Percentiles rank a stretch among this genome's conserved stretches.
Evolutionary conservation across 2,113 vertebrate species (phyloP).

Genomic region (Myocastor coypus): DNA sequence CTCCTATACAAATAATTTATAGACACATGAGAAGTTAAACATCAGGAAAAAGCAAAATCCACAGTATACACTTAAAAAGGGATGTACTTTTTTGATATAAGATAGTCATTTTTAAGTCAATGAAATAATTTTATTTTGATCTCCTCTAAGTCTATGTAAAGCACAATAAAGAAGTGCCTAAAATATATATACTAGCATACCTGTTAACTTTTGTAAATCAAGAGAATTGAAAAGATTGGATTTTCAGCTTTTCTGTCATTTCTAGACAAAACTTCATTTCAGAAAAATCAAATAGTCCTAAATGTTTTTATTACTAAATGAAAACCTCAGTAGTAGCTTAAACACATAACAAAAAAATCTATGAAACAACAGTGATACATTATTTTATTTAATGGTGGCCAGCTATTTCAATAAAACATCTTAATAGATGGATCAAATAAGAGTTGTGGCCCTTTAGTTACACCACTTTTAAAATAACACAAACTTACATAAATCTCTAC

Average conservation of each 20-base stretch:
- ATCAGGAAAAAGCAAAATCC: constrained; percentile 47
- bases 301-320: constrained; percentile 56
- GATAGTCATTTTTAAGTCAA: constrained; percentile 34
- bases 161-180: constrained; percentile 26
- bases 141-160: not conserved
- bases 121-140: not conserved
- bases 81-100: constrained; percentile 10
- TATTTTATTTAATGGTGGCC: constrained; percentile 9
- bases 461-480: constrained; percentile 59
- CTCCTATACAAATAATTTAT: constrained; percentile 11
- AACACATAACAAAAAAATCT: constrained; percentile 33
- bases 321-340: constrained; percentile 38
- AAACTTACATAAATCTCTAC: constrained; percentile 44
- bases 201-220: not conserved
- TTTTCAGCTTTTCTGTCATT: constrained; percentile 23
- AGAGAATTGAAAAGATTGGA: not conserved
- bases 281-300: constrained; percentile 32
- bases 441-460: not conserved
- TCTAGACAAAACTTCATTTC: constrained; percentile 7
- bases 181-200: constrained; percentile 8
- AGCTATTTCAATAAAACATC: constrained; percentile 53
- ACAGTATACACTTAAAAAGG: not conserved
- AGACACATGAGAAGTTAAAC: constrained; percentile 33
- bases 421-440: constrained; percentile 33
- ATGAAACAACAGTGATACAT: not conserved